Evolutionary conservation across 2,797 vertebrate species (phyloP).

Genomic region (Chelon auratus): DNA sequence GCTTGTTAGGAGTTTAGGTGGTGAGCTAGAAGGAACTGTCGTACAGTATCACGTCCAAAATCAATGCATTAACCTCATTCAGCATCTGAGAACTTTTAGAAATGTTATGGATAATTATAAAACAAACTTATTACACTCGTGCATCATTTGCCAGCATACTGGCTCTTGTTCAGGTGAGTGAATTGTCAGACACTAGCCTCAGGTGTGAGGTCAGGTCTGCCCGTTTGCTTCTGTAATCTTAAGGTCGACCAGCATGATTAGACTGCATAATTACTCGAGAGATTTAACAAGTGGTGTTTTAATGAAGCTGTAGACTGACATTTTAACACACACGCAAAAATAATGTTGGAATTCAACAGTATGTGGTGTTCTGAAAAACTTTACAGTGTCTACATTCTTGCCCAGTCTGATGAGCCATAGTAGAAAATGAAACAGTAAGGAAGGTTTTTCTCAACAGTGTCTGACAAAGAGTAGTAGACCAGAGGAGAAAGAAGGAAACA

Average conservation of each 20-base stretch:
- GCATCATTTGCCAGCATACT: slow-evolving; percentile 6
- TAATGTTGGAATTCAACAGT: too few relatives aligned
- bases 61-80: slow-evolving; percentile 53
- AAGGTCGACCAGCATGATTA: not conserved
- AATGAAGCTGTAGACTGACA: not conserved
- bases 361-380: not conserved
- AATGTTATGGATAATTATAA: slow-evolving; percentile 37
- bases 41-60: slow-evolving; percentile 45
- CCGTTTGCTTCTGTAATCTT: not conserved
- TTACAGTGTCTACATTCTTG: not conserved
- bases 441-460: not conserved
- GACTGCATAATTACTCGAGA: not conserved
- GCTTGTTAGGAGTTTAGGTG: slow-evolving; percentile 58
- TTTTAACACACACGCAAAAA: too few relatives aligned
- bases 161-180: slow-evolving; percentile 4
- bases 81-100: slow-evolving; percentile 43
- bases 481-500: not conserved
- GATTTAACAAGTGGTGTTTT: too few relatives aligned
- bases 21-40: slow-evolving; percentile 47
- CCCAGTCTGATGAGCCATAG: not conserved
- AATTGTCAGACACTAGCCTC: slow-evolving; percentile 25
- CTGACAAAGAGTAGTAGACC: not conserved
- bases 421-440: not conserved
- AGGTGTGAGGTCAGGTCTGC: slow-evolving; percentile 33
- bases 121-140: slow-evolving; percentile 24